Evolutionary conservation across 2,888 invertebrate genomes (phyloP).

Genomic region (Hyles lineata): DNA sequence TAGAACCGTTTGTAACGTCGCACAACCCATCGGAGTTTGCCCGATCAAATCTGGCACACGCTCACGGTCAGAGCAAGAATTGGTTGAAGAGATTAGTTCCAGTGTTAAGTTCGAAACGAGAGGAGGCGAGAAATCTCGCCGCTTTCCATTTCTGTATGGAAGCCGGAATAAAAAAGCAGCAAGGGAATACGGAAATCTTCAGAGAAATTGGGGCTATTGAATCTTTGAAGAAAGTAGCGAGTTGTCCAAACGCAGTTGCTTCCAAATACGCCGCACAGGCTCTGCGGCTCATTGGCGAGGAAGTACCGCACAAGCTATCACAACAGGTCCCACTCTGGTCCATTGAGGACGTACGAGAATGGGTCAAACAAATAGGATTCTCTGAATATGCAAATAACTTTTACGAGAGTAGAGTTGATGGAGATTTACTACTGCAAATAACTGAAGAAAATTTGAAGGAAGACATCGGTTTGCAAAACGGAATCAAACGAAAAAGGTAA

Average conservation of each 20-base stretch:
- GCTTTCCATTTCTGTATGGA: conserved; percentile 99
- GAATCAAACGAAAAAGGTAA: conserved; percentile 95
- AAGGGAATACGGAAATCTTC: conserved; percentile 95
- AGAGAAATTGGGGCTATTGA: conserved; percentile 97
- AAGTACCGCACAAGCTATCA: conserved; percentile 98
- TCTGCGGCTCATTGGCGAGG: conserved; percentile 95
- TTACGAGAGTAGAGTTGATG: conserved; percentile 96
- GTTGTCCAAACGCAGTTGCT: conserved; percentile 98
- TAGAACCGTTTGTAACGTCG: conserved; percentile 97
- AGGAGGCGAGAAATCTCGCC: conserved; percentile 97
- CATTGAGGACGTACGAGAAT: conserved; percentile 97
- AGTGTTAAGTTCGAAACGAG: conserved; percentile 96
- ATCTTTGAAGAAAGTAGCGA: conserved; percentile 97
- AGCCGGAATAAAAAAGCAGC: conserved; percentile 97
- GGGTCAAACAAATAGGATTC: conserved; percentile 99
- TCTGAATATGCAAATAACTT: conserved; percentile 93
- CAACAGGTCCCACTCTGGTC: conserved; percentile 99
- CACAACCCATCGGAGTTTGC: conserved; percentile 98
- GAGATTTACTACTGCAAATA: conserved; percentile 96
- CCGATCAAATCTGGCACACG: conserved; percentile 94
- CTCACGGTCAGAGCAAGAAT: conserved; percentile 97
- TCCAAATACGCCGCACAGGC: conserved; percentile 98
- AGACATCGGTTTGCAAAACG: conserved; percentile 97
- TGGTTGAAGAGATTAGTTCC: conserved; percentile 97
- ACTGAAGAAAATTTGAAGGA: conserved; percentile 96